Conservation (phyloP, 2,113 vertebrate genomes). For the Natator depressus region DNA sequence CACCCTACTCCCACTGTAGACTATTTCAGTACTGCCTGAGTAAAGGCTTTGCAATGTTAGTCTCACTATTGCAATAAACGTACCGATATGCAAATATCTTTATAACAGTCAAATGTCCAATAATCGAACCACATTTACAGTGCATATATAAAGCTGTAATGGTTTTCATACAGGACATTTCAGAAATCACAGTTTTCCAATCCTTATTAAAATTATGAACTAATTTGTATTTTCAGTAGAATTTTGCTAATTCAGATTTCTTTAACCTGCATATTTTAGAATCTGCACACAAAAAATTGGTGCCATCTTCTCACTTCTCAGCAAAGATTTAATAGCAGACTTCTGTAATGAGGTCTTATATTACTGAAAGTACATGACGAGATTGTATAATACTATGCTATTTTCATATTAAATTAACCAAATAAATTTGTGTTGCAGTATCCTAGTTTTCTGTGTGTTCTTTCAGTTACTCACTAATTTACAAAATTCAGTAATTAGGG, state of each 20-base stretch:
- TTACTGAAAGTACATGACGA: not conserved
- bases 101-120: not conserved
- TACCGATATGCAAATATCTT: not conserved
- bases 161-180: not conserved
- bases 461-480: not conserved
- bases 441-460: not conserved
- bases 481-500: not conserved
- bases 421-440: not conserved
- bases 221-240: fast-evolving
- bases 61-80: not conserved
- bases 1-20: constrained; percentile 46
- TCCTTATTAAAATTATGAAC: not conserved
- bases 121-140: not conserved
- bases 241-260: fast-evolving
- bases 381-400: not conserved
- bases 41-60: not conserved
- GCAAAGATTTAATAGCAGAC: not conserved
- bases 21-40: not conserved
- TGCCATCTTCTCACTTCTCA: not conserved
- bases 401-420: not conserved
- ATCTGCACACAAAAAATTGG: not conserved
- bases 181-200: not conserved
- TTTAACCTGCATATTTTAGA: not conserved
- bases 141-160: fast-evolving
- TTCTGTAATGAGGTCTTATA: fast-evolving